These are phyloP conservation scores for Caenorhabditis panamensis DNA, from an alignment of 2,888 invertebrate species.

Conservation along the genomic window DNA sequence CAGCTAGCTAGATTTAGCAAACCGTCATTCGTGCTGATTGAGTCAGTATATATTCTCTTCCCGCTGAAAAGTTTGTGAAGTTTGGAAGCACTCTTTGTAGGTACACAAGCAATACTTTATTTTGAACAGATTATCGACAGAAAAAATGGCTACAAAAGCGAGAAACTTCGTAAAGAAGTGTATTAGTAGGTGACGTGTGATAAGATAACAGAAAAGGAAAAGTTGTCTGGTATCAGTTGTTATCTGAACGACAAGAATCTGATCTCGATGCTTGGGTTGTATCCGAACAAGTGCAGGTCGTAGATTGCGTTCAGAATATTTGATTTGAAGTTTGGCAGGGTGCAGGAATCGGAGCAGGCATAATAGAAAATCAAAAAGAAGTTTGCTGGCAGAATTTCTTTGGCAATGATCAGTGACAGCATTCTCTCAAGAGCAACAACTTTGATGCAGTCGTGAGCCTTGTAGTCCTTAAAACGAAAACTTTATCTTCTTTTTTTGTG, in stretches of 20 bases:
- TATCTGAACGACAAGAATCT: not conserved
- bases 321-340: not conserved
- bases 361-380: slow-evolving; percentile 27
- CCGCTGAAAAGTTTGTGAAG: too few species aligned
- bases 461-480: slow-evolving; percentile 28
- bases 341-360: not conserved
- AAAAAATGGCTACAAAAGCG: too few species aligned
- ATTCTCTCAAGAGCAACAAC: slow-evolving; percentile 13
- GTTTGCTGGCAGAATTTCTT: not conserved
- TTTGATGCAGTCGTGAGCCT: not conserved
- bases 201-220: not conserved
- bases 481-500: too few species aligned
- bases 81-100: too few species aligned
- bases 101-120: too few species aligned
- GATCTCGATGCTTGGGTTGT: not conserved
- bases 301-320: not conserved
- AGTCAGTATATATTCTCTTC: too few species aligned
- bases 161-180: too few species aligned
- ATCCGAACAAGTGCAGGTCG: slow-evolving; percentile 19
- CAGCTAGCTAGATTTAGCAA: too few species aligned
- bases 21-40: too few species aligned
- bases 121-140: too few species aligned
- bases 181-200: too few species aligned
- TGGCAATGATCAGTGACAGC: slow-evolving; percentile 2
- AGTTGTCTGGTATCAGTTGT: too few species aligned